These are phyloP conservation scores for Etia nguti DNA, from an alignment of 2,113 vertebrate genomes.

Conservation along the genomic window DNA sequence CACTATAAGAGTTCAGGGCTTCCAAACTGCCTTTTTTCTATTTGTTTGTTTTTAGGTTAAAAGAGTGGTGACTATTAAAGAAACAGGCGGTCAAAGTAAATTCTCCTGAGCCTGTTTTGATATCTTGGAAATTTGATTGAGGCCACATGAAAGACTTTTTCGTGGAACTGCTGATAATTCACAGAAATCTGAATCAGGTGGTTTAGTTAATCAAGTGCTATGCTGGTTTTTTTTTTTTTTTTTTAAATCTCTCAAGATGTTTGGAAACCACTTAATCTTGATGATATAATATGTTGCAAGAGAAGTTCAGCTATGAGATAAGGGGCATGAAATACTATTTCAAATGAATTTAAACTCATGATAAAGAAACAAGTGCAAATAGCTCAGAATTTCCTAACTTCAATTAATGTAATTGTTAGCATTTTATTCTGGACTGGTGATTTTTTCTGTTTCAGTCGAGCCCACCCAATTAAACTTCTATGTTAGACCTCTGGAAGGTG, in stretches of 20 bases:
- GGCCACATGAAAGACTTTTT: neutral
- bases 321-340: neutral
- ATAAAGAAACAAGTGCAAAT: neutral
- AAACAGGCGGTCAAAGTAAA: neutral
- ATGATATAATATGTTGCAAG: neutral
- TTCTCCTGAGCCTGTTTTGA: neutral
- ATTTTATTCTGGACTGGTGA: neutral
- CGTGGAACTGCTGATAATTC: neutral
- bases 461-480: neutral
- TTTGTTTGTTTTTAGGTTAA: neutral
- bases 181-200: neutral
- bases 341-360: neutral
- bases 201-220: neutral
- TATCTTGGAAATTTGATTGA: neutral
- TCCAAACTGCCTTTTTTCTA: neutral
- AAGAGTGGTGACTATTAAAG: neutral
- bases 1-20: neutral
- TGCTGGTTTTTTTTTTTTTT: rapidly evolving
- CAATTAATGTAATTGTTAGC: neutral
- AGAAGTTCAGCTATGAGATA: neutral
- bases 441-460: neutral
- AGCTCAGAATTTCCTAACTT: neutral
- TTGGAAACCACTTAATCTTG: neutral
- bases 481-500: neutral
- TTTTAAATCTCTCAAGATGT: neutral